Evolutionary conservation across 2,888 invertebrate species (phyloP).

Genomic region (Osmoderma eremita): DNA sequence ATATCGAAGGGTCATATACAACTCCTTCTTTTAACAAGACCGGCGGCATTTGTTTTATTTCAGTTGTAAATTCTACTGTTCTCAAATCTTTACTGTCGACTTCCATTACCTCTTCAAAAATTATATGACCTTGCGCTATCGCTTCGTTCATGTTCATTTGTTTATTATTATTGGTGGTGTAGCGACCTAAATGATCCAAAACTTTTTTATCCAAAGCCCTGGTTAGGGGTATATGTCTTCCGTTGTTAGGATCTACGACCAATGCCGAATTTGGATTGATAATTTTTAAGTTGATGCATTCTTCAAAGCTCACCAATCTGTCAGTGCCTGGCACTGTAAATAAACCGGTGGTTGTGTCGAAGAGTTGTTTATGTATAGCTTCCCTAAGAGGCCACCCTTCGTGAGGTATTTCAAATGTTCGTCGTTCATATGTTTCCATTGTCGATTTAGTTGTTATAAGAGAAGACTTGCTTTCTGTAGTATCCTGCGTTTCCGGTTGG

Average conservation of each 20-base stretch:
- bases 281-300: conserved; percentile 86
- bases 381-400: conserved; percentile 86
- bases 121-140: conserved; percentile 72
- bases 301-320: conserved; percentile 83
- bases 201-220: conserved; percentile 83
- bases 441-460: conserved; percentile 47
- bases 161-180: conserved; percentile 66
- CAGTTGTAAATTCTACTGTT: conserved; percentile 32
- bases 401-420: conserved; percentile 80
- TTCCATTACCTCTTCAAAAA: conserved; percentile 68
- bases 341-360: conserved; percentile 84
- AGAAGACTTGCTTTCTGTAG: background rate
- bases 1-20: conserved; percentile 82
- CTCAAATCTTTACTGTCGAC: conserved; percentile 58
- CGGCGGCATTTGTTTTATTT: conserved; percentile 67
- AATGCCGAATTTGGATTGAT: conserved; percentile 85
- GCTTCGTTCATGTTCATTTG: conserved; percentile 79
- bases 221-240: conserved; percentile 72
- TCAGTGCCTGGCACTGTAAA: conserved; percentile 90
- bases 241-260: conserved; percentile 75
- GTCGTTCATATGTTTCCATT: conserved; percentile 67
- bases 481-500: conserved; percentile 27
- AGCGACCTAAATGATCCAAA: conserved; percentile 82
- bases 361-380: conserved; percentile 83
- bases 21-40: conserved; percentile 77